phyloP scores from a whole-genome alignment of 2,113 vertebrate genomes.

The Myotis lucifugus region DNA sequence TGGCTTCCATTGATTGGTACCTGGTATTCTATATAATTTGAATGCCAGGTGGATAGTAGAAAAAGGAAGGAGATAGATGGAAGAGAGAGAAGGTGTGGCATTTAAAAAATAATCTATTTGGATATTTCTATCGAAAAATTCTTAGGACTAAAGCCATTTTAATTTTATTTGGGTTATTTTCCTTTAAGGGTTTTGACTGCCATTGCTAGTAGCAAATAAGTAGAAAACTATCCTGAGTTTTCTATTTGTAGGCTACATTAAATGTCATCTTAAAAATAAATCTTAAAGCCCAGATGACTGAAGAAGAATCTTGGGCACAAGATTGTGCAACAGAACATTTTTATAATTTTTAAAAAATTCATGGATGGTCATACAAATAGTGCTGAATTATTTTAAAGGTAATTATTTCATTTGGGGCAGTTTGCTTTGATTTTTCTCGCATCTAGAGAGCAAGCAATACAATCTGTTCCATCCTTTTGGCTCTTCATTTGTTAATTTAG shows the following conservation, averaged over 20 bases:
- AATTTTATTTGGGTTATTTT: slow-evolving; percentile 37
- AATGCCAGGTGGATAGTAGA: slow-evolving; percentile 4
- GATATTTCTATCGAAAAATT: background rate
- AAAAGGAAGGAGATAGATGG: background rate
- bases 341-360: slow-evolving; percentile 36
- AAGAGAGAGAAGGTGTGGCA: background rate
- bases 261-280: slow-evolving; percentile 40
- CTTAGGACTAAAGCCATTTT: background rate
- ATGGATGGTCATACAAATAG: background rate
- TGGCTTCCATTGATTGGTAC: background rate
- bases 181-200: slow-evolving; percentile 3
- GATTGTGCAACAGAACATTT: background rate
- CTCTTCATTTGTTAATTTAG: slow-evolving; percentile 19
- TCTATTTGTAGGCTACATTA: slow-evolving; percentile 28
- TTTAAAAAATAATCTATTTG: background rate
- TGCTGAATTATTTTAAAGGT: slow-evolving; percentile 38
- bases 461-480: background rate
- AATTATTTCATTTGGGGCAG: slow-evolving; percentile 19
- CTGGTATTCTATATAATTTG: slow-evolving; percentile 41
- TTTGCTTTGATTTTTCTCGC: slow-evolving; percentile 45
- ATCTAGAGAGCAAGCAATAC: background rate
- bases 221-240: slow-evolving; percentile 24
- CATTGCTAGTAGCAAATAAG: background rate
- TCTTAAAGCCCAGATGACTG: slow-evolving; percentile 43
- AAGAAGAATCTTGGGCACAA: background rate